Percentiles rank a stretch among this genome's conserved stretches.
Conservation (phyloP, 2,888 invertebrate species). For the Mesorhabditis sp. region DNA sequence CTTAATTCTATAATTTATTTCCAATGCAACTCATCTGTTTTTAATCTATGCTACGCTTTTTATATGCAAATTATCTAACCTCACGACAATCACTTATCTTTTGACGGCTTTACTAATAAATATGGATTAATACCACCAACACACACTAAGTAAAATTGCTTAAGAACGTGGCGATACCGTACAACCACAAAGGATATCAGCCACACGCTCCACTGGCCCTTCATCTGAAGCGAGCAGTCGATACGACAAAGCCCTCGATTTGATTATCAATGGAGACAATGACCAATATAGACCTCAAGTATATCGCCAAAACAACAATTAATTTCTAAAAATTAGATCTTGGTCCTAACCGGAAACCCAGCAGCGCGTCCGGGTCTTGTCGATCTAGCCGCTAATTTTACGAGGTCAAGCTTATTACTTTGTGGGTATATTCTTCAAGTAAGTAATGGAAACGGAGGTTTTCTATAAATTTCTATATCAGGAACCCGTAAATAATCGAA, state of each 20-base stretch:
- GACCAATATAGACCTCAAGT: neutral
- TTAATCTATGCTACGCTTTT: too few species aligned
- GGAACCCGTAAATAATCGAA: neutral
- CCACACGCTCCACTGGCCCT: too few species aligned
- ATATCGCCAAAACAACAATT: neutral
- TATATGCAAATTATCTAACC: too few species aligned
- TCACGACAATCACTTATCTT: too few species aligned
- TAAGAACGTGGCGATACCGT: too few species aligned
- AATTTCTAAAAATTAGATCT: constrained; percentile 20
- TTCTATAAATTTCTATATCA: neutral
- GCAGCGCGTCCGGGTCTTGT: constrained; percentile 41
- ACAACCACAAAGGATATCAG: too few species aligned
- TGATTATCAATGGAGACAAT: neutral
- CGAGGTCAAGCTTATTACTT: constrained; percentile 37
- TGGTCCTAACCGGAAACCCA: constrained; percentile 48
- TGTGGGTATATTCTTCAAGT: constrained; percentile 46
- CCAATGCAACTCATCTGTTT: too few species aligned
- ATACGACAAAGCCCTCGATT: neutral
- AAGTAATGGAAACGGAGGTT: neutral
- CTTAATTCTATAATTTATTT: too few species aligned
- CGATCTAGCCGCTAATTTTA: constrained; percentile 44
- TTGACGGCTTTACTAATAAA: too few species aligned
- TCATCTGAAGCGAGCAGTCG: too few species aligned
- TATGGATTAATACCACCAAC: too few species aligned
- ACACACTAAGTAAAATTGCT: too few species aligned